Conservation (phyloP, 2,797 vertebrate species). For the Squalus acanthias region DNA sequence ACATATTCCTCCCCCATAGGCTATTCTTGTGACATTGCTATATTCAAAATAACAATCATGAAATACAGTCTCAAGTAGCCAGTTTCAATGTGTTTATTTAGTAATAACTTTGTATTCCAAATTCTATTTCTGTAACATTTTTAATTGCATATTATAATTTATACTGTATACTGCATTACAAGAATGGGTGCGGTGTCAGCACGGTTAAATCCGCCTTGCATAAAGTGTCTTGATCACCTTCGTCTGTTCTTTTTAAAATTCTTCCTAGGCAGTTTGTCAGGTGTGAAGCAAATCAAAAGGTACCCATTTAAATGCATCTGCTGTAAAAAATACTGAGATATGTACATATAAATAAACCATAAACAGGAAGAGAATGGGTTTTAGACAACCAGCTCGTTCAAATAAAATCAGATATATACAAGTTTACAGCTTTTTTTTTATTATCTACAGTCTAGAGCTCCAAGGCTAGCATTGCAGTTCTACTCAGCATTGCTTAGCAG, state of each 20-base stretch:
- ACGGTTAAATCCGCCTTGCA: not conserved
- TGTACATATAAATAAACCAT: slow-evolving; percentile 39
- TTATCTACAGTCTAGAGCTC: slow-evolving; percentile 31
- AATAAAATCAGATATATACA: slow-evolving; percentile 37
- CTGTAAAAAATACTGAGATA: slow-evolving; percentile 38
- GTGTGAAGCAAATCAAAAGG: slow-evolving; percentile 33
- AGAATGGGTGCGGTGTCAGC: slow-evolving; percentile 14
- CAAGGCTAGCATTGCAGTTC: not conserved
- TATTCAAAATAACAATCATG: not conserved
- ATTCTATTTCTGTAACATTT: slow-evolving; percentile 38
- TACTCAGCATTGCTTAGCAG: not conserved
- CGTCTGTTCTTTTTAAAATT: not conserved
- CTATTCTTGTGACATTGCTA: not conserved
- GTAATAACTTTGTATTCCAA: slow-evolving; percentile 38
- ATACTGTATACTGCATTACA: slow-evolving; percentile 35
- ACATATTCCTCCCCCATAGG: not conserved
- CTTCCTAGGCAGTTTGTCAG: slow-evolving; percentile 22
- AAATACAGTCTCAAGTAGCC: not conserved
- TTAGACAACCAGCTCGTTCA: not conserved
- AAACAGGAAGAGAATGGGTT: slow-evolving; percentile 22
- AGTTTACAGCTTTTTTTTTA: slow-evolving; percentile 28
- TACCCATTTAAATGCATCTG: slow-evolving; percentile 15
- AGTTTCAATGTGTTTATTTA: slow-evolving; percentile 38
- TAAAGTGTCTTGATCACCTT: slow-evolving; percentile 32
- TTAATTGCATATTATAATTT: slow-evolving; percentile 38